Percentiles rank a stretch among this genome's conserved stretches.
phyloP scores from a whole-genome alignment of 2,113 vertebrate genomes.

The Uria aalge region DNA sequence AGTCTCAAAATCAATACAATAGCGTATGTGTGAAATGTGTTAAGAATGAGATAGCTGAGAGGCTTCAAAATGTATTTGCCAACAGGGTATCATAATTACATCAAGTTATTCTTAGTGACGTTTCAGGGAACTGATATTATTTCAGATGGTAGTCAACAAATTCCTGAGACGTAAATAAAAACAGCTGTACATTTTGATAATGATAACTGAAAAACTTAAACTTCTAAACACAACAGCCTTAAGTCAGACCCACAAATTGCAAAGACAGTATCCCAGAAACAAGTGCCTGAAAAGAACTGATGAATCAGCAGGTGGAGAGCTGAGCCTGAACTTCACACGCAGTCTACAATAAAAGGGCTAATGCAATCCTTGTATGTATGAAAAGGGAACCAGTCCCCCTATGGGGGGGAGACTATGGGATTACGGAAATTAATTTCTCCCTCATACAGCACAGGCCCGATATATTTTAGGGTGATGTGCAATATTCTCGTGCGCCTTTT shows the following conservation, averaged over 20 bases:
- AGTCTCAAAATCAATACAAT: not conserved
- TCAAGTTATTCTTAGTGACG: not conserved
- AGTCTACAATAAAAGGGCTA: not conserved
- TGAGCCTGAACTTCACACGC: fast-evolving
- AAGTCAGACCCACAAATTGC: not conserved
- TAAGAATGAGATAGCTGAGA: not conserved
- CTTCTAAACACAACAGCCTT: not conserved
- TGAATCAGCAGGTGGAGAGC: not conserved
- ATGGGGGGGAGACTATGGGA: not conserved
- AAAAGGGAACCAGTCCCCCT: not conserved
- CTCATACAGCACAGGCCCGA: not conserved
- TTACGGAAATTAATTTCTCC: not conserved
- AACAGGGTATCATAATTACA: not conserved
- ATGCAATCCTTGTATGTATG: not conserved
- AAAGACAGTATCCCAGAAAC: not conserved
- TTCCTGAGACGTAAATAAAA: not conserved
- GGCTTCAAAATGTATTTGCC: not conserved
- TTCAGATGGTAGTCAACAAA: not conserved
- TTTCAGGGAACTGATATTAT: not conserved
- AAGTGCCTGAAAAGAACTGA: not conserved
- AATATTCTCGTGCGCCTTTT: not conserved
- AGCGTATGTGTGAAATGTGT: not conserved
- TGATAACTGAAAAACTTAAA: not conserved
- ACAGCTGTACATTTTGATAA: not conserved
- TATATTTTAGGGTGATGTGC: not conserved